Base-by-base conservation (phyloP, 2,113 vertebrate genomes). In the Melanocharis versteri region DNA sequence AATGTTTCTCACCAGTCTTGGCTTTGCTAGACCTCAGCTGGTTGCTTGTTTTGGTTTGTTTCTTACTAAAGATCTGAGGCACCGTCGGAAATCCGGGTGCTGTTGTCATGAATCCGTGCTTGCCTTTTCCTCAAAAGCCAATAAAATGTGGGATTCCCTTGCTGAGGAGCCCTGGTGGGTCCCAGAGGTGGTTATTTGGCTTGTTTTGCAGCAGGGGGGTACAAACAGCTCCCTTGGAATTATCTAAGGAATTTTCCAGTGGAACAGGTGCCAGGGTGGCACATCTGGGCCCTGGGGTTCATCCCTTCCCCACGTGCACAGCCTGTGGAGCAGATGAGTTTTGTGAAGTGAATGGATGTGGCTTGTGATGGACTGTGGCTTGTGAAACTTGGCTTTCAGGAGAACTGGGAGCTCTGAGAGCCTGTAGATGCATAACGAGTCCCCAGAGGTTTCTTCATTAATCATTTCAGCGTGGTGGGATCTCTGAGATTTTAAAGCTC, bases 381-480 rank as follows among this genome's bases (percentile, higher is more conserved):
- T 64, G 2, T 18, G 18, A 75, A 84, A 56, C 13, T 30, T 33
- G 50, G 31, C 14, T 70, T 56, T 20, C 11, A 83, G 53, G 47
- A 48, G 11, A 28, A 16, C 56, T 15, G 37, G 51, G 45, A 68
- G 48, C 44, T 66, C 68, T 15, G 10, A 37, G 64, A 77, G 23
- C 9, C 19, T n/a, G 18, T 10, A n/a, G 26, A 7, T 40, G 16
- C 17, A 6, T 14, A 42, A 14, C 0, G 0, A 50, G 57, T 24
- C 21, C 37, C 8, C 37, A 44, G 35, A 27, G 10, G 16, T 48
- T 79, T 69, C 61, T 47, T 79, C 18, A 1, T 26, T 12, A 44
- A 18, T 23, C 9, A 2, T 54, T 83, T 90, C 71, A 64, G 24
- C 15, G 0, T 30, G 37, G 26, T 65, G 45, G 7, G 10, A 5